Evolutionary conservation across 1,140 invertebrate genomes (phyloP).

Genomic region (Zaprionus camerounensis): DNA sequence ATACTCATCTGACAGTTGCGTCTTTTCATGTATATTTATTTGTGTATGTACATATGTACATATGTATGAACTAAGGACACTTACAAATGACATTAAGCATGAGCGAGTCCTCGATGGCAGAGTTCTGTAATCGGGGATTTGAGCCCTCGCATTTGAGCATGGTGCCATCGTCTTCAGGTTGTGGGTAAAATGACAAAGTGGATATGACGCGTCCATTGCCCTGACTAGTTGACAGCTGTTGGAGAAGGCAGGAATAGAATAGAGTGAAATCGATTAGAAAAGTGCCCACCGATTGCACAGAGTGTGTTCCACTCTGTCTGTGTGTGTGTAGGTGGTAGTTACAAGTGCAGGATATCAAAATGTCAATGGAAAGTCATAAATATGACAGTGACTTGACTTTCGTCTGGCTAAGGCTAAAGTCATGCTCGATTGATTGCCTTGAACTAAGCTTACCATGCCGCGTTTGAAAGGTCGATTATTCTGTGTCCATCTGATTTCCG

Average conservation of each 20-base stretch:
- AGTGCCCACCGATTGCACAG: slow-evolving; percentile 48
- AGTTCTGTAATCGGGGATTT: slow-evolving; percentile 90
- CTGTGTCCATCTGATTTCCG: slow-evolving; percentile 92
- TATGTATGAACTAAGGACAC: slow-evolving; percentile 82
- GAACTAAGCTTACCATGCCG: slow-evolving; percentile 87
- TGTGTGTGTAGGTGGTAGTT: slow-evolving; percentile 4
- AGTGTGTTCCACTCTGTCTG: neutral
- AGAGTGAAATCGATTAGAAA: slow-evolving; percentile 76
- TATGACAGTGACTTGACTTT: slow-evolving; percentile 45
- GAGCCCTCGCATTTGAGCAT: slow-evolving; percentile 93
- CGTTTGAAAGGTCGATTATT: slow-evolving; percentile 89
- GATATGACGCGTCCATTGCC: slow-evolving; percentile 91
- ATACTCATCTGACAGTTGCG: neutral
- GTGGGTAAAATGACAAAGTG: slow-evolving; percentile 91
- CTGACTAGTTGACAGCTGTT: slow-evolving; percentile 87
- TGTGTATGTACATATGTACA: neutral
- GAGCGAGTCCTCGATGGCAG: slow-evolving; percentile 91
- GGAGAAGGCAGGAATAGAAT: slow-evolving; percentile 24
- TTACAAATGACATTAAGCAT: slow-evolving; percentile 94
- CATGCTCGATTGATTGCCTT: slow-evolving; percentile 8
- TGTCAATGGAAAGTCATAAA: slow-evolving; percentile 63
- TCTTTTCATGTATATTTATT: neutral
- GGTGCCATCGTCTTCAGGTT: slow-evolving; percentile 92
- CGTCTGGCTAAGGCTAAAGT: slow-evolving; percentile 25
- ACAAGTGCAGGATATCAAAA: slow-evolving; percentile 52